Evolutionary conservation across 2,113 vertebrate genomes (phyloP).

Genomic region (Gallinago paraguaiae): DNA sequence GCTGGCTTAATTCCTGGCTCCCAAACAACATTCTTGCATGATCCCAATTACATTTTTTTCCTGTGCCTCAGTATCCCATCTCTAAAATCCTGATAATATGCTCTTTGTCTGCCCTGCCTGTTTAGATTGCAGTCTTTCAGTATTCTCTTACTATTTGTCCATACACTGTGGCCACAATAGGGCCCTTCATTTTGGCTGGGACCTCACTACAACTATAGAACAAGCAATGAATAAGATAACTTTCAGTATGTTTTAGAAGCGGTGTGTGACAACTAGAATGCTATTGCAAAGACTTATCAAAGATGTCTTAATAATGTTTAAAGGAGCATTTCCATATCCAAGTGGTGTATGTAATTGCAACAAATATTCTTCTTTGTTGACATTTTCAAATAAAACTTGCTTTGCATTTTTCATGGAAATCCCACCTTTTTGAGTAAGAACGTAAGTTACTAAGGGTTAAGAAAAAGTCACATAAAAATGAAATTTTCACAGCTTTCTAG

Average conservation of each 20-base stretch:
- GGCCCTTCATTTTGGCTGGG: constrained; percentile 41
- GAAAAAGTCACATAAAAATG: background rate
- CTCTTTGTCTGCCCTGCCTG: constrained; percentile 48
- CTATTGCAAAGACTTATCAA: background rate
- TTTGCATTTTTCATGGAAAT: background rate
- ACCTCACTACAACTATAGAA: background rate
- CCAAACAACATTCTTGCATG: constrained; percentile 31
- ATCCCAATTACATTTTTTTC: constrained; percentile 55
- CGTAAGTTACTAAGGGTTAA: background rate
- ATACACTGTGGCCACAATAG: constrained; percentile 24
- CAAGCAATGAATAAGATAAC: background rate
- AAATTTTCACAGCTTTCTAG: background rate
- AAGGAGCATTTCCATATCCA: background rate
- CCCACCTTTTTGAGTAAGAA: background rate
- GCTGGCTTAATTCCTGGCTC: constrained; percentile 29
- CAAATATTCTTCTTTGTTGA: background rate
- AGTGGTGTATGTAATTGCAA: background rate
- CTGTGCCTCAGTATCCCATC: constrained; percentile 63
- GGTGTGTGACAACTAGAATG: background rate
- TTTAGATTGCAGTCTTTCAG: constrained; percentile 53
- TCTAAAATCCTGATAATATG: constrained; percentile 60
- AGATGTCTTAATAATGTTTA: background rate
- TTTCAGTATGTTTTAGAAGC: background rate
- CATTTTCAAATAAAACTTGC: background rate
- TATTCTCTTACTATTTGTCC: constrained; percentile 45